A percentile compares a stretch with the other conserved stretches of the same genome.
phyloP scores from a whole-genome alignment of 2,113 vertebrate genomes.

The Saguinus midas region DNA sequence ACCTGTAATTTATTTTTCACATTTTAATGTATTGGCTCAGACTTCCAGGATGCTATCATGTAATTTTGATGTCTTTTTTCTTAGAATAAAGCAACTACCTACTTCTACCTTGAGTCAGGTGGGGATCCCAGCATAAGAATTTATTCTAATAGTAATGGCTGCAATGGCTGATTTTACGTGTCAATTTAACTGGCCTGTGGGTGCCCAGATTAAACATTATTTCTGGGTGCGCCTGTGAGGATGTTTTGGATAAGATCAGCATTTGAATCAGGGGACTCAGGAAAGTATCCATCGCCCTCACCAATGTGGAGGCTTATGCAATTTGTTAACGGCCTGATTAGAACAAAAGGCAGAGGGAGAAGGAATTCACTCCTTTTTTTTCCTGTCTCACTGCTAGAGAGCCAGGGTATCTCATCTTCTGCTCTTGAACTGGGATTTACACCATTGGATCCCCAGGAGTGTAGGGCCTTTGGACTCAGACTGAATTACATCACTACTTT shows the following conservation, averaged over 20 bases:
- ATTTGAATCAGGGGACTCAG: not conserved
- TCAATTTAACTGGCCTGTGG: not conserved
- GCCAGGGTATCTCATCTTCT: not conserved
- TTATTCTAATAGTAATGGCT: not conserved
- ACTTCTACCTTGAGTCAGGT: not conserved
- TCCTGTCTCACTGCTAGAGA: not conserved
- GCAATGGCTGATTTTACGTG: not conserved
- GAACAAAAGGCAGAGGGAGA: not conserved
- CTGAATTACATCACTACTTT: not conserved
- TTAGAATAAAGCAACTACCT: not conserved
- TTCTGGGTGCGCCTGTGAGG: not conserved
- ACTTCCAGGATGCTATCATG: not conserved
- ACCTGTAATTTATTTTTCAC: not conserved
- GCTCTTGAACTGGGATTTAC: not conserved
- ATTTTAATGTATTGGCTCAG: not conserved
- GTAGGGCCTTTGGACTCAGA: not conserved
- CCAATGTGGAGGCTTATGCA: not conserved
- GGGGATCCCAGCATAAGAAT: not conserved
- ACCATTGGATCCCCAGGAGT: not conserved
- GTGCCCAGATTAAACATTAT: not conserved
- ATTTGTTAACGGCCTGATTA: not conserved
- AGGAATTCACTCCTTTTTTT: not conserved
- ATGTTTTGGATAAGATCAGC: not conserved
- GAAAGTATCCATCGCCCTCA: not conserved
- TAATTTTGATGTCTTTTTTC: not conserved